These are phyloP conservation scores for Ashinkailepas kermadecensis DNA, from an alignment of 2,888 invertebrate species.

Conservation along the genomic window DNA sequence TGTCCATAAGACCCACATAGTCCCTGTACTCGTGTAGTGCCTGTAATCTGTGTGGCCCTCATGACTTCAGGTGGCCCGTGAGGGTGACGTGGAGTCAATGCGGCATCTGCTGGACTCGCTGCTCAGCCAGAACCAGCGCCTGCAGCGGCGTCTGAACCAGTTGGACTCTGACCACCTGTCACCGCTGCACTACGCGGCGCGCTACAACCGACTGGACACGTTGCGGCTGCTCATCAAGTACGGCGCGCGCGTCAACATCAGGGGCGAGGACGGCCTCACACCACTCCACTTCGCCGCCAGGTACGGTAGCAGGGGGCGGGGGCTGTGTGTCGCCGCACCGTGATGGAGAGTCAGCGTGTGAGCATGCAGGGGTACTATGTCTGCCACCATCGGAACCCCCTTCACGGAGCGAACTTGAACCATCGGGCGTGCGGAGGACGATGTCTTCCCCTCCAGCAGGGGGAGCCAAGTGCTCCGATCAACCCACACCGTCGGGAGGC, in stretches of 20 bases:
- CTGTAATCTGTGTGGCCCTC: no score
- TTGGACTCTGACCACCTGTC: constrained; percentile 42
- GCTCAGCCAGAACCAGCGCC: constrained; percentile 29
- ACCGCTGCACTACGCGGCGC: constrained; percentile 45
- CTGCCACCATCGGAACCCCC: no score
- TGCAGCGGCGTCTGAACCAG: constrained; percentile 38
- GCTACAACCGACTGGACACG: constrained; percentile 42
- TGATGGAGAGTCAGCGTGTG: not conserved
- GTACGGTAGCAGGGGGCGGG: constrained; percentile 29
- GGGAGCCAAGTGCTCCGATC: no score
- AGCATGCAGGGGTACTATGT: no score
- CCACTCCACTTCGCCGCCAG: constrained; percentile 46
- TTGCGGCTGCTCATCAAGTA: constrained; percentile 41
- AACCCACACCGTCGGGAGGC: no score
- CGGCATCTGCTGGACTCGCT: constrained; percentile 24
- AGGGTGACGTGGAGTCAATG: constrained; percentile 31
- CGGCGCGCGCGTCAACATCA: constrained; percentile 42
- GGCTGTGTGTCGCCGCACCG: not conserved
- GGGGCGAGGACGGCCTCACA: constrained; percentile 43
- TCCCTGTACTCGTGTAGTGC: no score
- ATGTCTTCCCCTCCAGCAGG: no score
- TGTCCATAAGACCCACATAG: no score
- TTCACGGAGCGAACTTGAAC: no score
- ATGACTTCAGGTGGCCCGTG: constrained; percentile 30
- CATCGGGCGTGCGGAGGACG: no score